Conservation (phyloP, 2,797 vertebrate species). For the Esox lucius region DNA sequence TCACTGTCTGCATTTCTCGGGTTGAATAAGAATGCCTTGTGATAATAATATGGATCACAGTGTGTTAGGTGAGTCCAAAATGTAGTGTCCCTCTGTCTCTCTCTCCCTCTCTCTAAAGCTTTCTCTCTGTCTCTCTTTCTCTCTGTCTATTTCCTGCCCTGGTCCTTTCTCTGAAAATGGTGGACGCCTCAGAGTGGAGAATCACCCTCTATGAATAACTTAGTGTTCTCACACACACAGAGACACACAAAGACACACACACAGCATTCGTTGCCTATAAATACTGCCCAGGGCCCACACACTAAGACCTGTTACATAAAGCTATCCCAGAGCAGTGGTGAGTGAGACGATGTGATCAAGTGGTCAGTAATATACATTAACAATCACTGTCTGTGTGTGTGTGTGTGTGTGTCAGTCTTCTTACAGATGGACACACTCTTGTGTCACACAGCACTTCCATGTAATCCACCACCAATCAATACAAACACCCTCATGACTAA, state of each 20-base stretch:
- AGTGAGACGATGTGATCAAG: neutral
- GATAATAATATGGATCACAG: too few relatives aligned
- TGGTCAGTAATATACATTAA: neutral
- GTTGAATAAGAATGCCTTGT: too few relatives aligned
- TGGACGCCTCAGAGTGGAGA: constrained; percentile 36
- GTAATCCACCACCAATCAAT: neutral
- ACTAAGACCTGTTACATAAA: constrained; percentile 48
- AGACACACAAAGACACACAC: constrained; percentile 18
- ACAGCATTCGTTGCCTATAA: constrained; percentile 47
- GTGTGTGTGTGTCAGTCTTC: neutral
- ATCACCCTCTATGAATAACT: constrained; percentile 69
- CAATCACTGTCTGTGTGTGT: neutral
- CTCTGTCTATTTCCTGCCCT: constrained; percentile 21
- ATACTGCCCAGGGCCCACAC: constrained; percentile 31
- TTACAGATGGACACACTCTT: neutral
- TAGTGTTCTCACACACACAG: constrained; percentile 56
- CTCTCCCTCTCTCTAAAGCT: neutral
- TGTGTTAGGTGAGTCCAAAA: too few relatives aligned
- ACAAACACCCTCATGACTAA: neutral
- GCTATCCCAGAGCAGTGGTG: neutral
- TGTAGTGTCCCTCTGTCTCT: neutral
- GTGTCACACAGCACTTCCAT: constrained; percentile 9
- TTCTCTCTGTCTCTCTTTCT: neutral
- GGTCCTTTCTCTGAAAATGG: constrained; percentile 32
- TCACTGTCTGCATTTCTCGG: too few relatives aligned